Percentiles rank a stretch among this genome's conserved stretches.
phyloP scores from a whole-genome alignment of 2,888 invertebrate genomes.

The Hirtodrosophila cameraria region DNA sequence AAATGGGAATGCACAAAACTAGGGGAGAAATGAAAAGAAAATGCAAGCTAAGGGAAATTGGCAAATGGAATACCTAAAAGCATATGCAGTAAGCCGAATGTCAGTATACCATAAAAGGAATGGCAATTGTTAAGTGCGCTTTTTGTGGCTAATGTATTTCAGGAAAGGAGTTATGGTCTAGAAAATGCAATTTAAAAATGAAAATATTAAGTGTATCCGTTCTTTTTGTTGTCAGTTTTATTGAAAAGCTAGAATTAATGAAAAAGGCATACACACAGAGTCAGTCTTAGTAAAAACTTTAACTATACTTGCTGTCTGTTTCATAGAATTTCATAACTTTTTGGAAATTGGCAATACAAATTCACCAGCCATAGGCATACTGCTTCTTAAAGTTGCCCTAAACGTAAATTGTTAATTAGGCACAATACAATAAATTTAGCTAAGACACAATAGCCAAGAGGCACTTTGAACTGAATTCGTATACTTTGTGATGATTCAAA shows the following conservation, averaged over 20 bases:
- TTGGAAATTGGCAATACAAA: too few species aligned
- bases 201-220: neutral
- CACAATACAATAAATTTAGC: neutral
- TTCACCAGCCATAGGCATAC: too few species aligned
- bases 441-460: neutral
- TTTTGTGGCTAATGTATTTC: constrained; percentile 6
- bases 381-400: neutral
- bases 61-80: neutral
- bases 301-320: too few species aligned
- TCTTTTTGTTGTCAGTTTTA: too few species aligned
- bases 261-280: too few species aligned
- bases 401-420: neutral
- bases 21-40: neutral
- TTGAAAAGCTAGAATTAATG: too few species aligned
- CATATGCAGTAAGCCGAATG: neutral
- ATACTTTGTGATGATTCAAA: neutral
- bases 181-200: neutral
- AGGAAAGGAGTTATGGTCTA: too few species aligned
- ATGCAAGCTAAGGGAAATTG: neutral
- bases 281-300: too few species aligned
- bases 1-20: constrained; percentile 30
- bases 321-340: too few species aligned
- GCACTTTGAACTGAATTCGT: neutral
- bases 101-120: constrained; percentile 12
- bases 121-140: constrained; percentile 41